These are phyloP conservation scores for Cyprinus carpio DNA, from an alignment of 2,113 vertebrate species.

Conservation along the genomic window DNA sequence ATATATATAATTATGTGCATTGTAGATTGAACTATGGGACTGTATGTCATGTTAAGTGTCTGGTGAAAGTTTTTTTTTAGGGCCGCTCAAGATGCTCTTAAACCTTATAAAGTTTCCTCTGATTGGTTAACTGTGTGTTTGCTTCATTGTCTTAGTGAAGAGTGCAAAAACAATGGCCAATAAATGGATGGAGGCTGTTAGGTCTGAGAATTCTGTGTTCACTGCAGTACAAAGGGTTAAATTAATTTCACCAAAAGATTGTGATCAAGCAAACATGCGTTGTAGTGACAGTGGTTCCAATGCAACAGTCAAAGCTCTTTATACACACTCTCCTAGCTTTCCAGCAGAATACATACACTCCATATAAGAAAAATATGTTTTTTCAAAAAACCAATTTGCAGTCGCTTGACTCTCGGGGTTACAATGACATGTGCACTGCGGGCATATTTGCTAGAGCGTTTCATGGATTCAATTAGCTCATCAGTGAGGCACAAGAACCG, in stretches of 20 bases:
- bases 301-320: conserved; percentile 24
- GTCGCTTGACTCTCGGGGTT: conserved; percentile 38
- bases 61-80: not conserved
- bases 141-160: not conserved
- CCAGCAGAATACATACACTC: conserved; percentile 22
- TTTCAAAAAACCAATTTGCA: conserved; percentile 46
- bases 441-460: conserved; percentile 44
- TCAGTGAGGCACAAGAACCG: conserved; percentile 28
- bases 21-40: conserved; percentile 35
- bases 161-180: conserved; percentile 1
- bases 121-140: not conserved
- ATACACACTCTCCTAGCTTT: not conserved
- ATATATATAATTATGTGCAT: conserved; percentile 30
- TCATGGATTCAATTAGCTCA: conserved; percentile 43
- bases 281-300: conserved; percentile 9
- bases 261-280: conserved; percentile 30
- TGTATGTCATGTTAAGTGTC: conserved; percentile 29
- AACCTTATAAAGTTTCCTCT: not conserved
- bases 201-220: not conserved
- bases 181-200: not conserved
- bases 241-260: conserved; percentile 11
- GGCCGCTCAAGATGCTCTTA: conserved; percentile 29
- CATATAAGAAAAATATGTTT: conserved; percentile 41
- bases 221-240: conserved; percentile 25
- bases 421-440: conserved; percentile 32